These are phyloP conservation scores for Nebria salina DNA, from an alignment of 2,888 invertebrate species.

Conservation along the genomic window DNA sequence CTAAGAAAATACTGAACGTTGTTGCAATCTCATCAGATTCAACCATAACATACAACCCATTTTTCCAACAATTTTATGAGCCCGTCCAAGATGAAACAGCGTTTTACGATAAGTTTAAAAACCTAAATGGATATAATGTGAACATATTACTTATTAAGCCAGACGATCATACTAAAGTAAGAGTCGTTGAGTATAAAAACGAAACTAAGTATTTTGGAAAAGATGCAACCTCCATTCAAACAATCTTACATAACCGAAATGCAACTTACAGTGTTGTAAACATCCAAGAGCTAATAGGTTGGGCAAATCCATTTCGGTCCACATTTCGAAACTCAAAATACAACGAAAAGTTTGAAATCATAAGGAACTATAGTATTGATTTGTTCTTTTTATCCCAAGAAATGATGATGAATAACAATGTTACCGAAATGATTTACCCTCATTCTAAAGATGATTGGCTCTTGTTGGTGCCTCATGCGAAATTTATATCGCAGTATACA, in stretches of 20 bases:
- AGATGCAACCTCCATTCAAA: conserved; percentile 27
- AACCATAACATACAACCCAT: conserved; percentile 28
- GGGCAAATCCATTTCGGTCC: conserved; percentile 33
- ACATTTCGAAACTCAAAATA: conserved; percentile 20
- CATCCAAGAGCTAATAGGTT: conserved; percentile 26
- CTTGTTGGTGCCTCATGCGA: conserved; percentile 15
- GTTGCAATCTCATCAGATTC: conserved; percentile 18
- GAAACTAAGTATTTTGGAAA: conserved; percentile 23
- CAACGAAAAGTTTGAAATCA: conserved; percentile 10
- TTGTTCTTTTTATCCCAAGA: conserved; percentile 37
- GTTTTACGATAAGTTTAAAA: conserved; percentile 37
- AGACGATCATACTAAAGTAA: conserved; percentile 33
- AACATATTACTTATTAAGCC: conserved; percentile 34
- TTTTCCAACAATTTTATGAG: conserved; percentile 25
- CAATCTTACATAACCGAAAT: conserved; percentile 20
- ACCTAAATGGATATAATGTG: conserved; percentile 29
- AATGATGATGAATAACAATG: conserved; percentile 30
- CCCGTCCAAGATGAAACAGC: conserved; percentile 5
- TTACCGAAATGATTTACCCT: conserved; percentile 33
- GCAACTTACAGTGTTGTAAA: conserved; percentile 29
- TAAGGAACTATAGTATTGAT: conserved; percentile 25
- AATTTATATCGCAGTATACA: conserved; percentile 22
- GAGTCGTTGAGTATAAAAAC: not conserved
- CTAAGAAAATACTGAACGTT: conserved; percentile 24
- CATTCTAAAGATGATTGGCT: conserved; percentile 33